Evolutionary conservation across 2,113 vertebrate genomes (phyloP).

Genomic region (Leucoraja erinaceus): DNA sequence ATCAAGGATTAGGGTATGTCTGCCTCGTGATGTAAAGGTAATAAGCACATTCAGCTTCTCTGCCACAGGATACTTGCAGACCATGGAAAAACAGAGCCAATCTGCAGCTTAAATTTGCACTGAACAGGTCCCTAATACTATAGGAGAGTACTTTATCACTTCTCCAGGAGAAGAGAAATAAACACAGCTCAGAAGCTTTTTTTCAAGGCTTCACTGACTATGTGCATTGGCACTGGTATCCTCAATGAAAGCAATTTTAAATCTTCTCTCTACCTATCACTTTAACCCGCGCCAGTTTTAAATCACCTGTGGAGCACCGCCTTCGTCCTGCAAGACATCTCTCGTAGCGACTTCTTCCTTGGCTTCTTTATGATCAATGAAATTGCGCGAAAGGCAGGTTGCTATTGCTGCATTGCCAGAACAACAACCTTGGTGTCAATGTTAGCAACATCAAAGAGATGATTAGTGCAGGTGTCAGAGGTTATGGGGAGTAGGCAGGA

Average conservation of each 20-base stretch:
- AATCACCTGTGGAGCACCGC: neutral
- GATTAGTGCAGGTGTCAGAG: no score
- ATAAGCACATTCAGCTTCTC: neutral
- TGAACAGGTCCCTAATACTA: neutral
- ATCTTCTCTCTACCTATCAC: neutral
- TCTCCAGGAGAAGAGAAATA: neutral
- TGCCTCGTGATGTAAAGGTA: neutral
- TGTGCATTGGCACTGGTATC: neutral
- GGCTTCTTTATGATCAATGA: neutral
- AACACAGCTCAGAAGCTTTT: neutral
- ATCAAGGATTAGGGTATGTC: neutral
- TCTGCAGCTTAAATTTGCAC: neutral
- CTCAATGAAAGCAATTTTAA: neutral
- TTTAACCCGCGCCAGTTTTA: neutral
- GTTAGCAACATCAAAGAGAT: no score
- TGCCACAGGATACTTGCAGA: neutral
- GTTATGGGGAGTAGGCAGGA: no score
- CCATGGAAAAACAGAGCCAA: neutral
- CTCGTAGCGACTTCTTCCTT: neutral
- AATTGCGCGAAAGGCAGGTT: neutral
- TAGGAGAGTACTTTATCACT: neutral
- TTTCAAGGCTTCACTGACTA: neutral
- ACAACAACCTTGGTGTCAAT: no score
- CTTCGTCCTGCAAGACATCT: neutral
- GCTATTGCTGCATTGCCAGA: neutral